These are phyloP conservation scores for Pollenia amentaria DNA, from an alignment of 2,888 invertebrate species.

Conservation along the genomic window DNA sequence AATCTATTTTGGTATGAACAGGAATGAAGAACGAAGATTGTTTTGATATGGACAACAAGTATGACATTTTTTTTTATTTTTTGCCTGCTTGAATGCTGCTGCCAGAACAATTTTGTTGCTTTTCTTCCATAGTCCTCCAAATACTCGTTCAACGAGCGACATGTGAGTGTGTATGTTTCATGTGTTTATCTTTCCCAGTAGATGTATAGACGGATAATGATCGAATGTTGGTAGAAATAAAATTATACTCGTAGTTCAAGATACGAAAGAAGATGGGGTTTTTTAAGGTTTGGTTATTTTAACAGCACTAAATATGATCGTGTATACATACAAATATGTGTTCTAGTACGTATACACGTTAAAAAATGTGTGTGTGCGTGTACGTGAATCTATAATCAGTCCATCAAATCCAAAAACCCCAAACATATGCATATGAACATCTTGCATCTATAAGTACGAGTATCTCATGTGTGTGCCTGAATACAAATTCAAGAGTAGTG, in stretches of 20 bases:
- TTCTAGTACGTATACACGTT: neutral
- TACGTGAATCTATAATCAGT: conserved; percentile 46
- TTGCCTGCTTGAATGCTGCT: neutral
- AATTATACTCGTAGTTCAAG: conserved; percentile 22
- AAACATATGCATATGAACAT: conserved; percentile 41
- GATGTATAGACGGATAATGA: conserved; percentile 65
- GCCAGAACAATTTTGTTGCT: conserved; percentile 13
- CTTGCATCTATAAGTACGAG: conserved; percentile 44
- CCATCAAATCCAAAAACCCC: conserved; percentile 44
- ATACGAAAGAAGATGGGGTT: conserved; percentile 44
- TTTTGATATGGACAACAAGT: conserved; percentile 44
- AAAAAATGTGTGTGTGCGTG: neutral
- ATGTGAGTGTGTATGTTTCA: conserved; percentile 31
- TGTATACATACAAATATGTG: neutral
- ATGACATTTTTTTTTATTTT: conserved; percentile 52
- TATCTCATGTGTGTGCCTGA: neutral
- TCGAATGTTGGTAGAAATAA: conserved; percentile 60
- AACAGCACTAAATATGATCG: conserved; percentile 33
- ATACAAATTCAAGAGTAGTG: neutral
- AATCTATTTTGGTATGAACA: conserved; percentile 56
- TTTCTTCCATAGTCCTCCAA: conserved; percentile 41
- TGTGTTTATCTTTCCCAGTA: conserved; percentile 68
- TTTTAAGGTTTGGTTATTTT: conserved; percentile 67
- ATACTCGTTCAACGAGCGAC: conserved; percentile 18
- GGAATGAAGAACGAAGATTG: conserved; percentile 17